A percentile compares a stretch with the other conserved stretches of the same genome.
Evolutionary conservation across 2,888 invertebrate genomes (phyloP).

Genomic region (Orthosia gracilis): DNA sequence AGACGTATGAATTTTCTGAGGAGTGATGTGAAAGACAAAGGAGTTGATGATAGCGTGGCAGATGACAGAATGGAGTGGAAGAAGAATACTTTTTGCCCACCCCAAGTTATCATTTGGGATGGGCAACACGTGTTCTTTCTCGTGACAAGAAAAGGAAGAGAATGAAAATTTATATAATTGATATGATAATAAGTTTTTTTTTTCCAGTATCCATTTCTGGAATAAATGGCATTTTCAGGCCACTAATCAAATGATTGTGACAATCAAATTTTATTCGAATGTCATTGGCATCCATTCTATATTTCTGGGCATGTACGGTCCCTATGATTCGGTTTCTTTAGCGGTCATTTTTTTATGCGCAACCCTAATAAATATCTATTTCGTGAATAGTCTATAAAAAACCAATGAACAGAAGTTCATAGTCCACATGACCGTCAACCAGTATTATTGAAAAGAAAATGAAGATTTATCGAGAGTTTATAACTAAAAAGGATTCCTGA

Average conservation of each 20-base stretch:
- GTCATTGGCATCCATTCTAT: neutral
- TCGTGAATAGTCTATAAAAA: slow-evolving; percentile 19
- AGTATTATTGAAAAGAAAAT: slow-evolving; percentile 13
- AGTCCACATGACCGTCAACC: neutral
- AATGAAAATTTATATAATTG: too few relatives aligned
- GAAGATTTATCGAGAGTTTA: neutral
- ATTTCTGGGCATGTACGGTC: neutral
- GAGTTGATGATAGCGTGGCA: too few relatives aligned
- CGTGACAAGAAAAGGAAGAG: too few relatives aligned
- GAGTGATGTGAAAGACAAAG: too few relatives aligned
- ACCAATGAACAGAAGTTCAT: neutral
- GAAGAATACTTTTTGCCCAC: too few relatives aligned
- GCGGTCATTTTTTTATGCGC: slow-evolving; percentile 20
- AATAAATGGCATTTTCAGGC: neutral
- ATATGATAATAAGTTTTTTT: neutral
- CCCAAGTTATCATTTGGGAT: too few relatives aligned
- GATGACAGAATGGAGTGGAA: too few relatives aligned
- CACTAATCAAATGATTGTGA: neutral
- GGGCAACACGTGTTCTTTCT: too few relatives aligned
- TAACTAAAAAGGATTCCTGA: neutral
- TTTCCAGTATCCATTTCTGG: neutral
- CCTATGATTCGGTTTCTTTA: neutral
- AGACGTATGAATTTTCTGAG: too few relatives aligned
- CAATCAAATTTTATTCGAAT: neutral
- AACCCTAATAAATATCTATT: slow-evolving; percentile 26